These are phyloP conservation scores for Amphipyra berbera DNA, from an alignment of 2,888 invertebrate species.

Conservation along the genomic window DNA sequence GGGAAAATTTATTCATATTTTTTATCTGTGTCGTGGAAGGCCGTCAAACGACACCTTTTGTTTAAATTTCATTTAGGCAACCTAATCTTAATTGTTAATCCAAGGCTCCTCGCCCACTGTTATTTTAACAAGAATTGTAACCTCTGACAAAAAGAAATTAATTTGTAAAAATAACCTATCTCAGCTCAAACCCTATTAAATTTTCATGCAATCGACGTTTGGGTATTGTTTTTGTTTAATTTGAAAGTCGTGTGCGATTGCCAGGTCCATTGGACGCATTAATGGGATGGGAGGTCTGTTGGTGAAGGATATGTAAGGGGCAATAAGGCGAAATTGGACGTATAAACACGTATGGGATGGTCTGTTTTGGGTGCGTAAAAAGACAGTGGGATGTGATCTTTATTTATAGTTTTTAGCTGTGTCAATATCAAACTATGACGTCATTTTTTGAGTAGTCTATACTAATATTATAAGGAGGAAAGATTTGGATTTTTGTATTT, in stretches of 20 bases:
- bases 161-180: conserved; percentile 29
- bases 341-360: conserved; percentile 17
- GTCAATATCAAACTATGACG: too few relatives aligned
- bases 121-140: conserved; percentile 51
- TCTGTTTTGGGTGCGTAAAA: conserved; percentile 16
- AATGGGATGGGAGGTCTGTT: conserved; percentile 34
- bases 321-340: conserved; percentile 9
- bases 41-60: conserved; percentile 55
- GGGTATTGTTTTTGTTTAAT: conserved; percentile 40
- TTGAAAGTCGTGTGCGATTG: conserved; percentile 20
- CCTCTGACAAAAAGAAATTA: conserved; percentile 33
- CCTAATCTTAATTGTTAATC: conserved; percentile 63
- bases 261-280: conserved; percentile 29
- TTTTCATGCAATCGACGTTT: conserved; percentile 32
- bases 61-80: conserved; percentile 59
- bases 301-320: conserved; percentile 21
- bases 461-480: too few relatives aligned
- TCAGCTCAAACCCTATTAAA: conserved; percentile 29
- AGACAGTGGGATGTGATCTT: conserved; percentile 9
- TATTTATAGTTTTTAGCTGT: conserved; percentile 10
- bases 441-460: too few relatives aligned
- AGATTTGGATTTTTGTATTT: too few relatives aligned
- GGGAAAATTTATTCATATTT: conserved; percentile 55
- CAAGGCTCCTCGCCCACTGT: conserved; percentile 37
- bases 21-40: conserved; percentile 44